Percentiles rank a stretch among this genome's conserved stretches.
Conservation (phyloP, 1,140 invertebrate genomes). For the Drosophila lacteicornis region DNA sequence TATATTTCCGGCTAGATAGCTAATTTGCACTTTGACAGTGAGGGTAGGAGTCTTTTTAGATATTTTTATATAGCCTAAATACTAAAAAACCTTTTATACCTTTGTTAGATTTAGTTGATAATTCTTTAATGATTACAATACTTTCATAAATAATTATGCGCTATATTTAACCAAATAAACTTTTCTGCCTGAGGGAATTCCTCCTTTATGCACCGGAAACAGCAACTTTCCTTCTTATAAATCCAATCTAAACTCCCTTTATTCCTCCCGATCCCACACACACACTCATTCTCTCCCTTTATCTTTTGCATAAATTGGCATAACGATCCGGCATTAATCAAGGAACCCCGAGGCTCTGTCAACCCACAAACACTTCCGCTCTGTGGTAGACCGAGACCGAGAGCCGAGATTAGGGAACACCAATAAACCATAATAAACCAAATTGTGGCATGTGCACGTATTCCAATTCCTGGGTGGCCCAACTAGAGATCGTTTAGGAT, state of each 20-base stretch:
- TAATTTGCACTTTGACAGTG: no score
- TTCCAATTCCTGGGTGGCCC: slow-evolving; percentile 44
- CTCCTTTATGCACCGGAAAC: not conserved
- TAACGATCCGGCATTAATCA: slow-evolving; percentile 35
- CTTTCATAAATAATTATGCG: no score
- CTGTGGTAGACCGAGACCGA: slow-evolving; percentile 21
- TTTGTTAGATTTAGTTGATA: no score
- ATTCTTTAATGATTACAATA: no score
- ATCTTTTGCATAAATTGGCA: slow-evolving; percentile 63
- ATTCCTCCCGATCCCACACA: slow-evolving; percentile 1
- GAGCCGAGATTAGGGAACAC: slow-evolving; percentile 8
- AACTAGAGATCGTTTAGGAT: slow-evolving; percentile 64
- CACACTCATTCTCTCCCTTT: not conserved
- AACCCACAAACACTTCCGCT: slow-evolving; percentile 59
- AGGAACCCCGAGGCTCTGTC: not conserved
- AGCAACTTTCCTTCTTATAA: not conserved
- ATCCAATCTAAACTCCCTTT: not conserved
- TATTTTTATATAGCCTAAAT: no score
- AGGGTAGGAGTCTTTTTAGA: no score
- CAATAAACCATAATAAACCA: slow-evolving; percentile 65
- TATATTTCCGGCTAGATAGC: no score
- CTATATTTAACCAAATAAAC: no score
- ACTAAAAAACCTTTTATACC: no score
- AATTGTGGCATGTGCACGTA: slow-evolving; percentile 76
- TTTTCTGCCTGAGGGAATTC: not conserved